Percentiles rank a stretch among this genome's conserved stretches.
Conservation (phyloP, 2,113 vertebrate species). For the Melanocharis versteri region DNA sequence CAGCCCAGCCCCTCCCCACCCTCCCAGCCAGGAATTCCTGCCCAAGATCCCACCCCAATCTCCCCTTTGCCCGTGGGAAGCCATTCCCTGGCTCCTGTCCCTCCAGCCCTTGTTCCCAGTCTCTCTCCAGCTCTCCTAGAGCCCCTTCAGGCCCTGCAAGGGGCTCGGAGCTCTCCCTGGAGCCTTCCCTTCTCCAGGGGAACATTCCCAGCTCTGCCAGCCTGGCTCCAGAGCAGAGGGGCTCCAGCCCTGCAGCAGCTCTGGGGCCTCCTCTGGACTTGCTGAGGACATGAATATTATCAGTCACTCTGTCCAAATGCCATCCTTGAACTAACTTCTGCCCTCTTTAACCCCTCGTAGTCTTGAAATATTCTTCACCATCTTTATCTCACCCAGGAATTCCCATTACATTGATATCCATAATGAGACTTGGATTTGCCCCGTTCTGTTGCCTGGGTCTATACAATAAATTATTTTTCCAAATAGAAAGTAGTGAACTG, state of each 20-base stretch:
- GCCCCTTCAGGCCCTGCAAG: rapidly evolving
- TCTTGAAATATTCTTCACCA: not conserved
- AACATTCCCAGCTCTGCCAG: not conserved
- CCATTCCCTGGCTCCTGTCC: not conserved
- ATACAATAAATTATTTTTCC: not conserved
- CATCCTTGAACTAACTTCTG: not conserved
- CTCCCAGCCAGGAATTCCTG: not conserved
- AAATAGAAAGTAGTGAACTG: not conserved
- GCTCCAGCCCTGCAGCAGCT: not conserved
- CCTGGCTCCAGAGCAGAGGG: not conserved
- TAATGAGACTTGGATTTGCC: not conserved
- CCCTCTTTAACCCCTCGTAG: not conserved
- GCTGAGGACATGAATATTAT: not conserved
- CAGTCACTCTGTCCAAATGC: not conserved
- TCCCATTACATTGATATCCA: not conserved
- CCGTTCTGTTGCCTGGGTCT: not conserved
- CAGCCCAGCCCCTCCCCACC: too few relatives aligned
- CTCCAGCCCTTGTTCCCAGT: not conserved
- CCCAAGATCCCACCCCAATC: not conserved
- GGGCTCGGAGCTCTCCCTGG: rapidly evolving
- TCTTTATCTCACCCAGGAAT: not conserved
- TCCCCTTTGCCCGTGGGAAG: not conserved
- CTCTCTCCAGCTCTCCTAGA: not conserved
- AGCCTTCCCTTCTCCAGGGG: not conserved
- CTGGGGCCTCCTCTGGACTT: rapidly evolving